phyloP scores from a whole-genome alignment of 1,140 invertebrate genomes.

The Hylaeus volcanicus region DNA sequence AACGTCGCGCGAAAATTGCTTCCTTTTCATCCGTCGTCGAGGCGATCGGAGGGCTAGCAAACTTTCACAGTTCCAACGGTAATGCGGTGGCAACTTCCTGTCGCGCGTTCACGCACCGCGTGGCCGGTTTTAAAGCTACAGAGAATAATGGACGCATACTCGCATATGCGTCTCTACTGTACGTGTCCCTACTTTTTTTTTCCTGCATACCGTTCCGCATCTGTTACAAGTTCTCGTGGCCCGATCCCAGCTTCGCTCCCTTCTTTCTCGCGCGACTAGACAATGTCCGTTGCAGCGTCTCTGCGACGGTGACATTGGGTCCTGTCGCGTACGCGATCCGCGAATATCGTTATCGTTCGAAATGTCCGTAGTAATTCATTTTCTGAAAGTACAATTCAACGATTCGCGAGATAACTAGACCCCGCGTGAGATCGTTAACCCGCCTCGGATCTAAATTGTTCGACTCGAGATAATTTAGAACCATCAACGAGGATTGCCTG shows the following conservation, averaged over 20 bases:
- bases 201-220: conserved; percentile 51
- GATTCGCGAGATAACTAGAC: too few species aligned
- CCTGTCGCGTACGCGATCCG: conserved; percentile 38
- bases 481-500: too few species aligned
- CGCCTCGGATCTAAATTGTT: too few species aligned
- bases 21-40: neutral
- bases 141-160: conserved; percentile 18
- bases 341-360: neutral
- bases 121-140: conserved; percentile 22
- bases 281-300: conserved; percentile 15
- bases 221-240: conserved; percentile 49
- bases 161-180: conserved; percentile 23
- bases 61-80: conserved; percentile 30
- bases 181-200: conserved; percentile 30
- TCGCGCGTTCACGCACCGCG: conserved; percentile 11
- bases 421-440: too few species aligned
- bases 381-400: too few species aligned
- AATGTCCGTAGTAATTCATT: too few species aligned
- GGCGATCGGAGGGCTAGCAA: conserved; percentile 32
- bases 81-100: conserved; percentile 43
- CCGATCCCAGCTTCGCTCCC: conserved; percentile 43
- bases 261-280: conserved; percentile 44
- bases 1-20: neutral
- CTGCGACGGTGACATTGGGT: conserved; percentile 7
- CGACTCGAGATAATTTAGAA: too few species aligned